Evolutionary conservation across 2,113 vertebrate species (phyloP), one percentile per base, ranked within the genome.

Genomic region (Tyrannus savana): DNA sequence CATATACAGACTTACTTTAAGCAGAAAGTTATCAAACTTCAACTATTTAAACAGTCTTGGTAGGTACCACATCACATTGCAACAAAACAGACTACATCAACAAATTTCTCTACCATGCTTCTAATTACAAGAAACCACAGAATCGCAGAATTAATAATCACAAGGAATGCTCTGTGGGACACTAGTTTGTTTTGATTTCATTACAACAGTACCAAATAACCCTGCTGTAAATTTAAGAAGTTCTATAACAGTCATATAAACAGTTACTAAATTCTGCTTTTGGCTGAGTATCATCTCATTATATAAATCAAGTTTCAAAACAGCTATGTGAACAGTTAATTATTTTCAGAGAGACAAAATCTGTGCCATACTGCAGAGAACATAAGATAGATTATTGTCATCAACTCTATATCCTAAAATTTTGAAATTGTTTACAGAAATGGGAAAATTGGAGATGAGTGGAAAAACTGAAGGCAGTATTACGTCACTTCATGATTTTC

Each of bases 281-380:
- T 71, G 69, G 44, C 19, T 92, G 19, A 95, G 67, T 60, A 95
- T 66, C 58, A 90, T 85, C 63, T 94, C 31, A 56, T 46, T 42
- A 74, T 49, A 86, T 27, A 80, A 93, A 90, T 28, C 7, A 12
- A 75, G n/a, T 76, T 91, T 94, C 35, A 81, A 78, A 69, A 94
- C 95, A 94, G 37, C 44, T 49, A 56, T 71, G n/a, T 31, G 31
- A 92, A 23, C 52, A 86, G 46, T 25, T 71, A 73, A 84, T 53
- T 93, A 62, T 68, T 55, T 41, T 81, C 52, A 93, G 49, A 68
- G 68, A 72, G 37, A 68, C 35, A 96, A 80, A 89, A 96, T 79
- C 47, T 68, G 58, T 81, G 47, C 19, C 49, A 73, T 68, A 88
- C 12, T 84, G 33, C 25, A 85, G 16, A 92, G 59, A 80, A 93